Evolutionary conservation across 2,888 invertebrate genomes (phyloP), one percentile per base, ranked within the genome.

Genomic region (Heteromurus nitidus): DNA sequence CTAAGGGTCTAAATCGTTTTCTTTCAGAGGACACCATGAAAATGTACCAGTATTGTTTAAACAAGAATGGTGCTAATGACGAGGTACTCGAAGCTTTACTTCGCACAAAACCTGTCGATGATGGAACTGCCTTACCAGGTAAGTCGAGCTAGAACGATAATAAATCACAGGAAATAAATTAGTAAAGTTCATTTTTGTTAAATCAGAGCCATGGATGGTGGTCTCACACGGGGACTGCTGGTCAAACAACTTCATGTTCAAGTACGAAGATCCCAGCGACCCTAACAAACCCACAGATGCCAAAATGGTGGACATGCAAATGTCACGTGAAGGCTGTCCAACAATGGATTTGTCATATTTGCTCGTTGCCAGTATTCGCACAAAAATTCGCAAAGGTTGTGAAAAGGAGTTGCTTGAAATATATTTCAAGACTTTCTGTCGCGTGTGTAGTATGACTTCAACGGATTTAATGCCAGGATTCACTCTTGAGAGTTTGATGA

Each of bases 211-310:
- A 0, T 85, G 85, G 84, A n/a, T 18, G 0, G 73, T 83, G 3
- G 60, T 65, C 11, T 22, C 47, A 18, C 84, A 84, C 24, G 84
- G 83, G 0, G 85, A 85, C 53, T 76, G 74, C 31, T 84, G 84
- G 83, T n/a, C 67, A 11, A 85, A 85, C 53, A 86, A 86, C 44
- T 47, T 85, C 70, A 58, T 86, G 18, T 86, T 85, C 77, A 65
- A 68, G 22, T 85, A 86, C 31, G 76, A 69, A 3, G 58, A 36
- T 5, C 62, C 67, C 2, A 47, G 65, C 20, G 20, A 44, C n/a
- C 20, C 68, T 3, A n/a, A n/a, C 1, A 74, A 69, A 26, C 81
- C 84, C 5, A 44, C 73, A 0, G 75, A 81, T 36, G 68, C 74
- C 18, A 60, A 67, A 16, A 47, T 86, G 9, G 67, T 86, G 9